Conservation (phyloP, 2,113 vertebrate species). For the Podarcis raffonei region DNA sequence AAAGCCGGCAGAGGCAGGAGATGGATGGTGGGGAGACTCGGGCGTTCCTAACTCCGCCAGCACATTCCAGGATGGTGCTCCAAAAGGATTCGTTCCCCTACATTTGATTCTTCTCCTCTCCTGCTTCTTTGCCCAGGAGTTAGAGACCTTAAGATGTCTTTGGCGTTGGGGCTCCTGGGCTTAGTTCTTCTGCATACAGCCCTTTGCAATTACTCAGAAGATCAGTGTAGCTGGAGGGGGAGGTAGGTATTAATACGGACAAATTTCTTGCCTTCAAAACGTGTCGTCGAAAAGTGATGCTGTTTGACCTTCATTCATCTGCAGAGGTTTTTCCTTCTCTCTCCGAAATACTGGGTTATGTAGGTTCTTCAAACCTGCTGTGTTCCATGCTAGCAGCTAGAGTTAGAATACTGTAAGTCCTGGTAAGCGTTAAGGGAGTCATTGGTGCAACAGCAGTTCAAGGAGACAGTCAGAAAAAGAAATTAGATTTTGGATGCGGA, state of each 20-base stretch:
- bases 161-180: slow-evolving; percentile 71
- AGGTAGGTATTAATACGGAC: slow-evolving; percentile 72
- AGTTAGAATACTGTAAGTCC: background rate
- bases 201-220: slow-evolving; percentile 75
- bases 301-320: background rate
- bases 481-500: too few species aligned
- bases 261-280: background rate
- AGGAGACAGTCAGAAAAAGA: too few species aligned
- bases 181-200: slow-evolving; percentile 70
- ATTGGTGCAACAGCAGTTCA: background rate
- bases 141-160: background rate
- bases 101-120: background rate
- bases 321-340: background rate
- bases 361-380: background rate
- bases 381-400: background rate
- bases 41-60: background rate
- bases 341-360: too few species aligned
- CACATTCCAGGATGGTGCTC: background rate
- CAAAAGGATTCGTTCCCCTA: background rate
- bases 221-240: slow-evolving; percentile 89
- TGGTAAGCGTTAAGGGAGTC: too few species aligned
- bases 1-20: background rate
- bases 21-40: background rate
- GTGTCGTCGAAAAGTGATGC: background rate
- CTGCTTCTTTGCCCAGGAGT: background rate